Evolutionary conservation across 1,140 invertebrate species (phyloP).

Genomic region (Drosophila gunungcola): DNA sequence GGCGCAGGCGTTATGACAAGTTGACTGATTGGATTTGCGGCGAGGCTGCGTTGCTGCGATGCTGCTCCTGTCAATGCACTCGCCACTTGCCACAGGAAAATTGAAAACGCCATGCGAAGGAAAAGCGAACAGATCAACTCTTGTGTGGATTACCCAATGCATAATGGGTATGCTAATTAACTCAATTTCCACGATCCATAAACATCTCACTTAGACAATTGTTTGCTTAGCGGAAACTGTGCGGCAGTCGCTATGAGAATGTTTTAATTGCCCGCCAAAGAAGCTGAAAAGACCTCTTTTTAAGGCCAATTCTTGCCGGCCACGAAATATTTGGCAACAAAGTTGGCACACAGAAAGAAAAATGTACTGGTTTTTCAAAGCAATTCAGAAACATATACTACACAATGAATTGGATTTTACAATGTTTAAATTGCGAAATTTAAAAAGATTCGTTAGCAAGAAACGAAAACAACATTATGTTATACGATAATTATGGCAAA

Average conservation of each 20-base stretch:
- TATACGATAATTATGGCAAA: too few relatives aligned
- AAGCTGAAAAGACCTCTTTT: conserved; percentile 27
- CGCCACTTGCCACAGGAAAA: conserved; percentile 31
- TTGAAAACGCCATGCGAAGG: conserved; percentile 30
- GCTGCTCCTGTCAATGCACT: conserved; percentile 49
- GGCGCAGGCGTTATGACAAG: conserved; percentile 47
- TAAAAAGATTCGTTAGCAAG: too few relatives aligned
- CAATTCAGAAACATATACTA: neutral
- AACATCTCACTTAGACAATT: conserved; percentile 71
- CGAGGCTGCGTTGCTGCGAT: conserved; percentile 3
- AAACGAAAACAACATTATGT: too few relatives aligned
- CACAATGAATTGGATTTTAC: too few relatives aligned
- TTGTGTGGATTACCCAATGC: conserved; percentile 44
- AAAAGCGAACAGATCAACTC: conserved; percentile 35
- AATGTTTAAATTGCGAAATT: too few relatives aligned
- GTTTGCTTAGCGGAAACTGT: conserved; percentile 60
- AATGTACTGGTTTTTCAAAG: neutral
- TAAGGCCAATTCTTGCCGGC: conserved; percentile 35
- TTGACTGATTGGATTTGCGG: conserved; percentile 62
- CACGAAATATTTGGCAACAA: conserved; percentile 14
- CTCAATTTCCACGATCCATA: conserved; percentile 78
- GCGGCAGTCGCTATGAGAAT: conserved; percentile 60
- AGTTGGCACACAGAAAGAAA: neutral
- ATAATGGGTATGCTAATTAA: conserved; percentile 67
- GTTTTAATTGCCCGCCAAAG: conserved; percentile 64